A percentile compares a stretch with the other conserved stretches of the same genome.
These are phyloP conservation scores for Philhelius pedissequus DNA, from an alignment of 2,888 invertebrate genomes.

Conservation along the genomic window DNA sequence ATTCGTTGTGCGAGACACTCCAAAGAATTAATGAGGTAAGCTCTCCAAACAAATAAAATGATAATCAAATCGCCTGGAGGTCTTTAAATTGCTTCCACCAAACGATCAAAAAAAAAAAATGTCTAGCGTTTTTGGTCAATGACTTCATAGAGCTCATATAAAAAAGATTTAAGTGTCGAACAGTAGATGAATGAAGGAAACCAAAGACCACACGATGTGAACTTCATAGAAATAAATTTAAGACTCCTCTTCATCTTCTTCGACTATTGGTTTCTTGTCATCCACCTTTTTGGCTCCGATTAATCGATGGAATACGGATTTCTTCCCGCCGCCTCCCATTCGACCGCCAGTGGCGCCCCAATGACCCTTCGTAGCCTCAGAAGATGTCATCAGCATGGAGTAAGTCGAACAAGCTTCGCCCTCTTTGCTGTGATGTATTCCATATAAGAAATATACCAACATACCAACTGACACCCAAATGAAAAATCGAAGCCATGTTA, in stretches of 20 bases:
- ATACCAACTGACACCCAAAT: slow-evolving; percentile 93
- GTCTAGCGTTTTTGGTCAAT: slow-evolving; percentile 23
- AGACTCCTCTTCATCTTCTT: slow-evolving; percentile 72
- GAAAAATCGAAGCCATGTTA: slow-evolving; percentile 91
- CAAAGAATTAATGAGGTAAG: slow-evolving; percentile 50
- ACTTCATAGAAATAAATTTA: slow-evolving; percentile 25
- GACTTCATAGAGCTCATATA: slow-evolving; percentile 18
- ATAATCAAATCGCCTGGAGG: slow-evolving; percentile 1
- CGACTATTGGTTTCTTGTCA: slow-evolving; percentile 76
- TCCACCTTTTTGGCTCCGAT: slow-evolving; percentile 74
- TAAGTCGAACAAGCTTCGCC: slow-evolving; percentile 82
- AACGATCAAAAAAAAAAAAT: no score
- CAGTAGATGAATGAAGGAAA: not conserved
- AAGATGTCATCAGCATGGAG: slow-evolving; percentile 83
- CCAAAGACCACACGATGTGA: not conserved
- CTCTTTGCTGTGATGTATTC: slow-evolving; percentile 91
- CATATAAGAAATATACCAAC: slow-evolving; percentile 90
- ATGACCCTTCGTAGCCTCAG: slow-evolving; percentile 82
- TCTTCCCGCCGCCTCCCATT: slow-evolving; percentile 68
- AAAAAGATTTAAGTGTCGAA: not conserved
- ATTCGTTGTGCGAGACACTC: not conserved
- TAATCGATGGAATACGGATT: slow-evolving; percentile 74
- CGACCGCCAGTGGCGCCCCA: slow-evolving; percentile 81
- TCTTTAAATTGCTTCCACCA: slow-evolving; percentile 37
- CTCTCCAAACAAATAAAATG: slow-evolving; percentile 3